Base-by-base conservation (phyloP, 2,797 vertebrate genomes). In the Corythornis leucogaster region DNA sequence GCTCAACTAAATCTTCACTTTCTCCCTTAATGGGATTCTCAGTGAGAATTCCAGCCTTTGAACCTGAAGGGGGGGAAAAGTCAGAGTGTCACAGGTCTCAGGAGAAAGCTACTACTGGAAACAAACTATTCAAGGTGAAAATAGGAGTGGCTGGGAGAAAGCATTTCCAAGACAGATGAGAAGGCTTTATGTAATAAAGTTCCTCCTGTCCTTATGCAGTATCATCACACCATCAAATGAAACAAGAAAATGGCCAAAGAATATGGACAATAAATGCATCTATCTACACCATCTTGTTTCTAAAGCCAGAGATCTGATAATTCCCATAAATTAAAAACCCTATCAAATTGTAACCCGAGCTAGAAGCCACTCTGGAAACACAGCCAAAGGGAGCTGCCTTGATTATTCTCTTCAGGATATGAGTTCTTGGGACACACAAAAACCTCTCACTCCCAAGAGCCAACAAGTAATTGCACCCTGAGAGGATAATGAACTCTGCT, bases 341-440 rank as follows among this genome's bases (percentile, higher is more conserved):
- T 97, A 97, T 98, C 97, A 96, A 58, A 95, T 12, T 71, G 91
- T 82, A 92, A 94, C 31, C 92, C 40, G 5, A 83, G 86, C 87
- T 33, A 69, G 90, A 50, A 80, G 82, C 95, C 89, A 89, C 92
- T 95, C 93, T 92, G 88, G 94, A 86, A 96, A 90, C 87, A 68
- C 78, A 90, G 97, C 96, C 94, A 87, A 91, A 92, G 75, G 87
- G 94, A 90, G 95, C 97, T 81, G 95, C 84, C 93, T 92, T 96
- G 97, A 97, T 97, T 95, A 96, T 96, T 91, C 94, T 96, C 86
- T 85, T 90, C 97, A 98, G 97, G 97, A 98, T 98, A 98, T 98
- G 97, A 98, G 86, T 96, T 97, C 96, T 97, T 70, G 93, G 96
- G 94, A 92, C 95, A 96, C 93, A 95, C 90, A 96, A 95, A 97